A percentile compares a stretch with the other conserved stretches of the same genome.
Evolutionary conservation across 2,888 invertebrate genomes (phyloP).

Genomic region (Microctonus hyperodae): DNA sequence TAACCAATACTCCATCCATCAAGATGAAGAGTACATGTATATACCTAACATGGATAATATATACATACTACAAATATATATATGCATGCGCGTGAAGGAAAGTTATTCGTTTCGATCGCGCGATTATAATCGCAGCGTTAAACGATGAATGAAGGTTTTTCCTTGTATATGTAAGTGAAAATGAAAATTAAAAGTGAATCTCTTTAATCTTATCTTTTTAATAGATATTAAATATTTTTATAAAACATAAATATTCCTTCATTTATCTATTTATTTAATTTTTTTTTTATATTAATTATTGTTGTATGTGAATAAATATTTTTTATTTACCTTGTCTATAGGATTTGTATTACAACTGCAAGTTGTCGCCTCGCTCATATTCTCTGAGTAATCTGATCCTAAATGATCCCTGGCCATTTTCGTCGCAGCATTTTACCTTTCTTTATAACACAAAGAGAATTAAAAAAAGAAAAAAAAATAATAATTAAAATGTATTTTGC

Average conservation of each 20-base stretch:
- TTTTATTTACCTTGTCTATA: constrained; percentile 52
- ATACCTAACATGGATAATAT: too few species aligned
- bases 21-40: constrained; percentile 27
- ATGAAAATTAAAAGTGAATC: constrained; percentile 18
- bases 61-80: not conserved
- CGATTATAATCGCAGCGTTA: constrained; percentile 28
- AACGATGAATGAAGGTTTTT: constrained; percentile 26
- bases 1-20: constrained; percentile 31
- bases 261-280: not conserved
- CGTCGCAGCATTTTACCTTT: constrained; percentile 20
- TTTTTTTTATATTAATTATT: not conserved
- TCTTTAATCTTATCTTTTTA: not conserved
- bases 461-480: not conserved
- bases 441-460: not conserved
- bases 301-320: not conserved
- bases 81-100: constrained; percentile 24
- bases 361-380: constrained; percentile 57
- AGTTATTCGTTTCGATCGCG: constrained; percentile 27
- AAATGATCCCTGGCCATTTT: constrained; percentile 56
- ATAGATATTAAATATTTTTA: not conserved
- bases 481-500: not conserved
- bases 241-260: not conserved
- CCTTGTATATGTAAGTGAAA: constrained; percentile 11
- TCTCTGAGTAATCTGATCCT: constrained; percentile 57
- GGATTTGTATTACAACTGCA: constrained; percentile 57